Percentiles rank a stretch among this genome's conserved stretches.
phyloP scores from a whole-genome alignment of 2,113 vertebrate genomes.

The Acrocephalus arundinaceus region DNA sequence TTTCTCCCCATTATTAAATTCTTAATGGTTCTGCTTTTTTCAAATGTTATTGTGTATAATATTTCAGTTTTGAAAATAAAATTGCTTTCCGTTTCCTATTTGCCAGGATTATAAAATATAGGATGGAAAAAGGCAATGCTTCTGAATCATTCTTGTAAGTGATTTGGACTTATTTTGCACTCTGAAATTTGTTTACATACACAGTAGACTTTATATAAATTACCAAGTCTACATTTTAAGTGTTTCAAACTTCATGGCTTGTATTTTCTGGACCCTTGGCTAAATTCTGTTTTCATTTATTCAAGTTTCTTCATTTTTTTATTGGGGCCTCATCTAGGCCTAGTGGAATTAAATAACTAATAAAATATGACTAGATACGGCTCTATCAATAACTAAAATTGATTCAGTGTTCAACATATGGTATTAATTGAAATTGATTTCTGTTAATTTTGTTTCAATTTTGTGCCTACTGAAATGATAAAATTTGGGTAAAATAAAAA shows the following conservation, averaged over 20 bases:
- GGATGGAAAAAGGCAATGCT: background rate
- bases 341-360: background rate
- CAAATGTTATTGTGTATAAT: background rate
- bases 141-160: background rate
- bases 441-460: background rate
- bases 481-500: background rate
- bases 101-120: background rate
- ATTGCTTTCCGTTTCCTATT: background rate
- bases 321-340: fast-evolving
- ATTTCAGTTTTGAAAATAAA: conserved; percentile 25
- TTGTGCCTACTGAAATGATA: background rate
- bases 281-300: background rate
- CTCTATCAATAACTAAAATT: background rate
- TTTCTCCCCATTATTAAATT: background rate
- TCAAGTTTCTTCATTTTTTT: background rate
- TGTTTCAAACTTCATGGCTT: background rate
- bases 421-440: background rate
- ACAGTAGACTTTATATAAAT: background rate
- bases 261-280: background rate
- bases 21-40: background rate
- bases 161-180: background rate
- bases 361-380: background rate
- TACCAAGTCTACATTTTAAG: background rate
- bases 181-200: background rate
- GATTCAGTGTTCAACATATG: background rate